A percentile compares a stretch with the other conserved stretches of the same genome.
phyloP scores from a whole-genome alignment of 2,113 vertebrate genomes.

The Seriola rivoliana region DNA sequence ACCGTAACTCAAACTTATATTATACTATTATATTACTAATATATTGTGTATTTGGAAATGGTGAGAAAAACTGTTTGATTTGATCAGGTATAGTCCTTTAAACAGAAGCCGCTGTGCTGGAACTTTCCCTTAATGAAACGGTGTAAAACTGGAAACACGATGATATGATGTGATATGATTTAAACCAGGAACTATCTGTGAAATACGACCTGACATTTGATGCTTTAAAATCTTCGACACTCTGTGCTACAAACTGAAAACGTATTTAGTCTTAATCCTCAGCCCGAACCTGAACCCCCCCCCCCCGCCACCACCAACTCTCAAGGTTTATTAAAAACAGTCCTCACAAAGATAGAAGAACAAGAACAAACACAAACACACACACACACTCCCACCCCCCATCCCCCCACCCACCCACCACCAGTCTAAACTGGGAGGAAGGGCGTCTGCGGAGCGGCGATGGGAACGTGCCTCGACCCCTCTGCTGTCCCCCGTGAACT shows the following conservation, averaged over 20 bases:
- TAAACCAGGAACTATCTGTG: too few species aligned
- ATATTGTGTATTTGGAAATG: too few species aligned
- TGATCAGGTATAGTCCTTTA: too few species aligned
- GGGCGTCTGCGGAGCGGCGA: constrained; percentile 19
- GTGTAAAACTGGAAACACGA: too few species aligned
- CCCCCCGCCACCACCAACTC: not conserved
- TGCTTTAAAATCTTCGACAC: too few species aligned
- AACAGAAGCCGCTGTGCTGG: too few species aligned
- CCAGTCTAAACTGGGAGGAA: constrained; percentile 5
- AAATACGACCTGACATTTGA: too few species aligned
- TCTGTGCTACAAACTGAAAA: not conserved
- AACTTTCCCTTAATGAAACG: too few species aligned
- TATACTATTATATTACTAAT: too few species aligned
- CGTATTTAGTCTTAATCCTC: not conserved
- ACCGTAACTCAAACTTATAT: too few species aligned
- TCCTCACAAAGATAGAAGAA: constrained; percentile 43
- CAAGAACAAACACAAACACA: constrained; percentile 22
- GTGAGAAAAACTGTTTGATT: too few species aligned
- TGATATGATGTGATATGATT: too few species aligned
- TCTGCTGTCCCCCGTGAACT: constrained; percentile 16
- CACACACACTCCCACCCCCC: not conserved
- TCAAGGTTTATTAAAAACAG: not conserved
- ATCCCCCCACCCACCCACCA: not conserved
- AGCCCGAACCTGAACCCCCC: not conserved
- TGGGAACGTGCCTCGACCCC: not conserved